Conservation (phyloP, 2,888 invertebrate genomes). For the Brenthis ino region DNA sequence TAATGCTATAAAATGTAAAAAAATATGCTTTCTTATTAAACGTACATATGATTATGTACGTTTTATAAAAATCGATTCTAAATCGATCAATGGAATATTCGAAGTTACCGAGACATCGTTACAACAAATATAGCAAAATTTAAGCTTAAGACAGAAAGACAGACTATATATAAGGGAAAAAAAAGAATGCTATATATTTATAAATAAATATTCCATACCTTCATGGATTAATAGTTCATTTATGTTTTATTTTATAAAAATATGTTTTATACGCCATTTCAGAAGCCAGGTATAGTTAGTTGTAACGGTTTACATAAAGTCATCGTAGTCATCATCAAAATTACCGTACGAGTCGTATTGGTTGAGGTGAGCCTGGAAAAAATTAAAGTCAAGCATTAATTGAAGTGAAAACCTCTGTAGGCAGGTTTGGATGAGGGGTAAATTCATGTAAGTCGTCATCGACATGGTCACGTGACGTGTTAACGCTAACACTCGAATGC, state of each 20-base stretch:
- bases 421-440: too few relatives aligned
- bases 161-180: not conserved
- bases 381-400: too few relatives aligned
- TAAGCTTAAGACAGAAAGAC: not conserved
- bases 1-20: conserved; percentile 12
- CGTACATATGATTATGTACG: not conserved
- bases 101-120: not conserved
- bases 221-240: not conserved
- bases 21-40: conserved; percentile 3
- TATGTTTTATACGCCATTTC: conserved; percentile 9
- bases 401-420: too few relatives aligned
- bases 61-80: not conserved
- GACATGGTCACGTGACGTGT: too few relatives aligned
- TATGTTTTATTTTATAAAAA: conserved; percentile 13
- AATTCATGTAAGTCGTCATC: too few relatives aligned
- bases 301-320: conserved; percentile 86
- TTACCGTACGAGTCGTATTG: conserved; percentile 86
- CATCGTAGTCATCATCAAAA: conserved; percentile 87
- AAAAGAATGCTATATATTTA: not conserved
- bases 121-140: not conserved
- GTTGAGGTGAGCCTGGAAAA: conserved; percentile 82
- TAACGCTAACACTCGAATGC: too few relatives aligned
- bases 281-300: conserved; percentile 30
- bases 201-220: not conserved
- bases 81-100: conserved; percentile 7